Evolutionary conservation across 2,797 vertebrate genomes (phyloP).

Genomic region (Alcedo atthis): DNA sequence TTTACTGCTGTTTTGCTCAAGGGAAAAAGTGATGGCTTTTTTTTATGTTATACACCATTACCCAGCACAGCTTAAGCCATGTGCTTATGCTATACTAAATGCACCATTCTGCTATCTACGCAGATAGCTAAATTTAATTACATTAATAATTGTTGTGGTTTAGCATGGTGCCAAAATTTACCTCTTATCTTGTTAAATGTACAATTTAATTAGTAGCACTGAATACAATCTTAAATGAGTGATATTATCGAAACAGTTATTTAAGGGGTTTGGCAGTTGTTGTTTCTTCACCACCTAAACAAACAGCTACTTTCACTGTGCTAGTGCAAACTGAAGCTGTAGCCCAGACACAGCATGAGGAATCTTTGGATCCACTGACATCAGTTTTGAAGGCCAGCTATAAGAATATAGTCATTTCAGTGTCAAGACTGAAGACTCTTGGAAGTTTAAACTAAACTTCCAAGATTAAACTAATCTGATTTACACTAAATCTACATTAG

Average conservation of each 20-base stretch:
- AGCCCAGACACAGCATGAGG: background rate
- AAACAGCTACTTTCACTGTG: background rate
- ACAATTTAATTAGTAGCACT: constrained; percentile 38
- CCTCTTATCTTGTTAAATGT: constrained; percentile 24
- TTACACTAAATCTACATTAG: background rate
- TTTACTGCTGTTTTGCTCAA: background rate
- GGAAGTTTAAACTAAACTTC: background rate
- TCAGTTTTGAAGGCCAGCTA: background rate
- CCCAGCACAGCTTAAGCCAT: background rate
- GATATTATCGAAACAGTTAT: background rate
- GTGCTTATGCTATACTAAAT: background rate
- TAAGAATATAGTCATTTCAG: background rate
- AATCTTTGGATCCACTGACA: background rate
- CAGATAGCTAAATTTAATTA: constrained; percentile 57
- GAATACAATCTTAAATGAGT: background rate
- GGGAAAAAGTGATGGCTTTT: background rate
- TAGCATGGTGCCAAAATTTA: constrained; percentile 22
- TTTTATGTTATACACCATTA: background rate
- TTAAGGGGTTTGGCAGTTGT: background rate
- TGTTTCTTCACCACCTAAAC: background rate
- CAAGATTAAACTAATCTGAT: background rate
- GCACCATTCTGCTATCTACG: constrained; percentile 24
- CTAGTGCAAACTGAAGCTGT: background rate
- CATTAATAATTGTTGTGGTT: constrained; percentile 52
- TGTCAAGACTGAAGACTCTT: background rate